Evolutionary conservation across 2,888 invertebrate species (phyloP), one percentile per base, ranked within the genome.

Genomic region (Ctenicera cuprea): DNA sequence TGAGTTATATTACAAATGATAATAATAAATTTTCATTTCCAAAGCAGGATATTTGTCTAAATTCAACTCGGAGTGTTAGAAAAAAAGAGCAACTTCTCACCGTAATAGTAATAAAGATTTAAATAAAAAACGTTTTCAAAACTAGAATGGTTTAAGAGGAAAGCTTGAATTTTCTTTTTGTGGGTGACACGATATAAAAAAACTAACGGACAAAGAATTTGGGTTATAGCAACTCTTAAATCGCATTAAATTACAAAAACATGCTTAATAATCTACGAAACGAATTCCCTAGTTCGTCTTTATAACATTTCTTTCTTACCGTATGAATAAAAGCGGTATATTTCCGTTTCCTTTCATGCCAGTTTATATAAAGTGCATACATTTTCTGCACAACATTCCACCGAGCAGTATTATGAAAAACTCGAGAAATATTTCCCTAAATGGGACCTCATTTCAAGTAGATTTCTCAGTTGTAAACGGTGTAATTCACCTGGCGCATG

Each of bases 401-500:
- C 8, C 8, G 30, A 1, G 12, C 33, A 7, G n/a, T 14, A 54
- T 54, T 14, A 54, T 18, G 18, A 54, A 33, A 33, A 54, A 14
- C 20, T 14, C 30, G 3, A 54, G 54, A 22, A 30, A 54, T 54
- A 30, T 59, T 59, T 59, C 20, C 59, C 59, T 59, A 41, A 59
- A 38, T 59, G 67, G 59, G 67, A 59, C 30, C 45, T 67, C 57
- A 67, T 67, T 67, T 59, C 14, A 22, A 20, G 45, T 43, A 57
- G 57, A 67, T 67, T 67, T 67, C 57, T 43, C 67, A 54, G 43
- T 63, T 48, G 67, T 59, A 67, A 67, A 59, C 43, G 54, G 12
- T 18, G 57, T 67, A 67, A 67, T 67, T 67, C 59, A 57, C 57
- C 43, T 57, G 57, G 43, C 33, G 26, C 33, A 67, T 57, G 59